Evolutionary conservation across 2,113 vertebrate genomes (phyloP).

Genomic region (Thalassoma bifasciatum): DNA sequence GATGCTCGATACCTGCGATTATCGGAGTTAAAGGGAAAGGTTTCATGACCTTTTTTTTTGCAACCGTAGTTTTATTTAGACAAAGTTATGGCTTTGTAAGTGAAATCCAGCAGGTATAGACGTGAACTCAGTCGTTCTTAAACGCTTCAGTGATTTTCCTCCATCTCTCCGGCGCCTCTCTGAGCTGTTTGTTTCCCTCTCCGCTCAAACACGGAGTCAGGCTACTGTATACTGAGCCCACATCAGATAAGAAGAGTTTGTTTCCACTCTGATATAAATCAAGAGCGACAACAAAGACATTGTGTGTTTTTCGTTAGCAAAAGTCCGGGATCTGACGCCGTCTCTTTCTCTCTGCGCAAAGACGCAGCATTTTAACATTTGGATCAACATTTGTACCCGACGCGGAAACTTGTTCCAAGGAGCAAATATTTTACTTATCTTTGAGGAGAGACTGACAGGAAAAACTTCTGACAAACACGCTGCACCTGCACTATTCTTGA

Average conservation of each 20-base stretch:
- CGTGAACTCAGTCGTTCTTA: no score
- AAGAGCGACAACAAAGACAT: conserved; percentile 63
- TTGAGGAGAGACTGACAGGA: conserved; percentile 24
- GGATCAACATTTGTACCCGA: conserved; percentile 16
- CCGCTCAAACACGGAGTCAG: conserved; percentile 12
- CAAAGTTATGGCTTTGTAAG: no score
- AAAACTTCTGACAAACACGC: conserved; percentile 44
- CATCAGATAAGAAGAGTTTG: conserved; percentile 64
- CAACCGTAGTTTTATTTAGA: no score
- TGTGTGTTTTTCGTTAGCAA: conserved; percentile 21
- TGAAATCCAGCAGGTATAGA: no score
- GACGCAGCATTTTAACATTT: conserved; percentile 32
- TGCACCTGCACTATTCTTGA: conserved; percentile 68
- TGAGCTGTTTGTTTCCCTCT: conserved; percentile 31
- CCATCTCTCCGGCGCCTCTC: neutral
- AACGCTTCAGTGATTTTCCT: neutral
- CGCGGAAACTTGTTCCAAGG: conserved; percentile 7
- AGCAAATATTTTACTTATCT: conserved; percentile 7
- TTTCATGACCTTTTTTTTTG: no score
- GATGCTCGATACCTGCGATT: conserved; percentile 14
- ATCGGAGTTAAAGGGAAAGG: no score
- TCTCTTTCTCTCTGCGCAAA: conserved; percentile 37
- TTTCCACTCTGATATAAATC: conserved; percentile 54
- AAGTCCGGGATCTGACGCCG: neutral
- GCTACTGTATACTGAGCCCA: conserved; percentile 47